These are phyloP conservation scores for Huso huso DNA, from an alignment of 2,797 vertebrate species.

Conservation along the genomic window DNA sequence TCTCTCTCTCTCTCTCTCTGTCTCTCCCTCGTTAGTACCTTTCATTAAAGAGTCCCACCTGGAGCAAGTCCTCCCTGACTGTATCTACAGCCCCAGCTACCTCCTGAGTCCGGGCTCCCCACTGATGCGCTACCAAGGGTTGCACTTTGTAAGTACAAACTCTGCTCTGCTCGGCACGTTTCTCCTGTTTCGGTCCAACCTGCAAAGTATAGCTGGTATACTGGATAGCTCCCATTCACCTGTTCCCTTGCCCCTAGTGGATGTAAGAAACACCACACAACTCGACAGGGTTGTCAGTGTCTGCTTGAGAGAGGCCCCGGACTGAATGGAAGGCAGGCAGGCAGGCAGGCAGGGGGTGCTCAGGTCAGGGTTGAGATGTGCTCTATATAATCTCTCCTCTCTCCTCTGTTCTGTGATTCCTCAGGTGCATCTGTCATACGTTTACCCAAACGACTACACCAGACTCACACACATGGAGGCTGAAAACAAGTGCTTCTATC, in stretches of 20 bases:
- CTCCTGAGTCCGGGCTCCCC: slow-evolving; percentile 64
- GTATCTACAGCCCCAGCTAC: slow-evolving; percentile 83
- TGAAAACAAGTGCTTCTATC: slow-evolving; percentile 86
- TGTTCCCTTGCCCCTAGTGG: no score
- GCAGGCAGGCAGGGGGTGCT: no score
- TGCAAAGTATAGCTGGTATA: no score
- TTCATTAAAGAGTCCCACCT: slow-evolving; percentile 62
- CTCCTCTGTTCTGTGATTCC: slow-evolving; percentile 13
- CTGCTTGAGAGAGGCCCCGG: no score
- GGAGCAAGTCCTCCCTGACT: slow-evolving; percentile 67
- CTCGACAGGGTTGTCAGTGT: no score
- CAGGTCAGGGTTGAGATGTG: neutral
- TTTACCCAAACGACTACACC: slow-evolving; percentile 91
- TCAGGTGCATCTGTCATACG: slow-evolving; percentile 80
- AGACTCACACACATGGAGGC: slow-evolving; percentile 88
- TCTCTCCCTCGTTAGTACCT: slow-evolving; percentile 56
- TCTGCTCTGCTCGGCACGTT: neutral
- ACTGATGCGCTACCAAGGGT: slow-evolving; percentile 84
- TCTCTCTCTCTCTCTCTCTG: no score
- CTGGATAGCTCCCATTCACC: no score
- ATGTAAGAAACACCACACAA: no score
- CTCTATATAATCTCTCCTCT: neutral
- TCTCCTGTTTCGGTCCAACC: no score
- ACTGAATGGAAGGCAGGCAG: no score
- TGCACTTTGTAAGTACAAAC: slow-evolving; percentile 77